These are phyloP conservation scores for Chrysolina oricalcia DNA, from an alignment of 2,888 invertebrate species.

Conservation along the genomic window DNA sequence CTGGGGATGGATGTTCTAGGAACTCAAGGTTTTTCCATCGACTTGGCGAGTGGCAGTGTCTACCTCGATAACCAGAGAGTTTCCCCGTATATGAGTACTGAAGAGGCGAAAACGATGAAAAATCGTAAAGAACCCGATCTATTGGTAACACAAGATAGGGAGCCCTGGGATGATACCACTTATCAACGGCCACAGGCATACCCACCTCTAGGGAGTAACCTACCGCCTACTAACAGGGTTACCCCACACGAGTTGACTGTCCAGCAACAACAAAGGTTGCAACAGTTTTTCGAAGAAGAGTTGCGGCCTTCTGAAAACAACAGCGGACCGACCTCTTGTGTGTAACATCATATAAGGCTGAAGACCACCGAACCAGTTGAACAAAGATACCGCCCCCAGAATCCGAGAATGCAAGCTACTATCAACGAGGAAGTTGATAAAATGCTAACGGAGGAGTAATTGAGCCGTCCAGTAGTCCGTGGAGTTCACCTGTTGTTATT, in stretches of 20 bases:
- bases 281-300: background rate
- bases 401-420: background rate
- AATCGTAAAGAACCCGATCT: too few species aligned
- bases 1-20: background rate
- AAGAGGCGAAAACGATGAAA: too few species aligned
- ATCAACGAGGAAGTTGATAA: slow-evolving; percentile 36
- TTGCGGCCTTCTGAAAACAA: background rate
- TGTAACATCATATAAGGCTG: background rate
- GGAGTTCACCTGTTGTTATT: slow-evolving; percentile 44
- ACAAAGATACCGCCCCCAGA: background rate
- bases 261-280: too few species aligned
- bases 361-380: background rate
- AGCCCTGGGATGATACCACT: too few species aligned
- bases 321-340: background rate
- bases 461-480: slow-evolving; percentile 44
- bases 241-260: too few species aligned
- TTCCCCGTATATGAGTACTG: background rate
- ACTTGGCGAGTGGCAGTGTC: background rate
- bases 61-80: background rate
- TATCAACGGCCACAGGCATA: too few species aligned
- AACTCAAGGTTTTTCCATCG: background rate
- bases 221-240: too few species aligned
- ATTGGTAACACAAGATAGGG: too few species aligned
- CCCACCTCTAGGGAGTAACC: too few species aligned
- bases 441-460: slow-evolving; percentile 40